A percentile compares a stretch with the other conserved stretches of the same genome.
Evolutionary conservation across 1,140 invertebrate species (phyloP).

Genomic region (Ditylenchus dipsaci): DNA sequence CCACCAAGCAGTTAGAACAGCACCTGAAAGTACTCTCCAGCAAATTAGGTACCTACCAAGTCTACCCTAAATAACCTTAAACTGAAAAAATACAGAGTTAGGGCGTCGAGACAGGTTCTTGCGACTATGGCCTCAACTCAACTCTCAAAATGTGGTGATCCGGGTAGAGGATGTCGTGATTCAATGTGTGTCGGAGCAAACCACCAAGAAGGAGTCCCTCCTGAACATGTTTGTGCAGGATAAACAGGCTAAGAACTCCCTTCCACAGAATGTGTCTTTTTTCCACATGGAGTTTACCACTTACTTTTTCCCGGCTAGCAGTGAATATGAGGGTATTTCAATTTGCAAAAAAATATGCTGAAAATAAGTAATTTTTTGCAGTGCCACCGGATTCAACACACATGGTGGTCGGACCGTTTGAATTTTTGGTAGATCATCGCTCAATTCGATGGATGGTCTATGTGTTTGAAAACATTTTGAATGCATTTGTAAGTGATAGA

Average conservation of each 20-base stretch:
- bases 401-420: conserved; percentile 47
- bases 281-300: conserved; percentile 90
- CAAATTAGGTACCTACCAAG: conserved; percentile 32
- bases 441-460: conserved; percentile 55
- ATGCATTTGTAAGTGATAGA: conserved; percentile 40
- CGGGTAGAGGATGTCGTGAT: conserved; percentile 75
- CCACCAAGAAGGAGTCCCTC: conserved; percentile 36
- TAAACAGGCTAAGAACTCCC: conserved; percentile 11
- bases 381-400: conserved; percentile 38
- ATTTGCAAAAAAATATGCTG: background rate
- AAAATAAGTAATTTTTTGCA: conserved; percentile 38
- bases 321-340: conserved; percentile 19
- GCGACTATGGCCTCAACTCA: conserved; percentile 63
- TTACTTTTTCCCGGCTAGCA: conserved; percentile 75
- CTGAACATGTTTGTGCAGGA: conserved; percentile 24
- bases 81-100: too few relatives aligned
- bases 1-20: conserved; percentile 59
- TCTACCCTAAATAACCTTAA: too few relatives aligned
- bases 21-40: conserved; percentile 64
- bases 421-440: conserved; percentile 41
- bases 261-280: conserved; percentile 28
- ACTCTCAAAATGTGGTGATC: conserved; percentile 83
- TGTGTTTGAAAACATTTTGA: conserved; percentile 47
- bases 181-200: conserved; percentile 74
- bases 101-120: conserved; percentile 24